Percentiles rank a stretch among this genome's conserved stretches.
These are phyloP conservation scores for Chrysolina oricalcia DNA, from an alignment of 2,888 invertebrate species.

Conservation along the genomic window DNA sequence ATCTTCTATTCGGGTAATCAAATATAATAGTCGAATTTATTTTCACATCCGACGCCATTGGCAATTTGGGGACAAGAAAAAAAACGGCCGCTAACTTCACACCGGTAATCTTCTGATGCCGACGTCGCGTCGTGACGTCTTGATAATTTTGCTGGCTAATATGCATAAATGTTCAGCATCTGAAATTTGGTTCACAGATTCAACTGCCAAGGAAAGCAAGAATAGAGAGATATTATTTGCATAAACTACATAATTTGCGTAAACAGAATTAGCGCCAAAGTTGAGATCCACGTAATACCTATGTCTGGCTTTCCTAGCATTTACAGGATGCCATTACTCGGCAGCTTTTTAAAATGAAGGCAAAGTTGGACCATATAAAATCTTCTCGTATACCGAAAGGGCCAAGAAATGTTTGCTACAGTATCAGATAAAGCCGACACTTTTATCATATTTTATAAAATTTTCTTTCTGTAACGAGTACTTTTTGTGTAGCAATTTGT, in stretches of 20 bases:
- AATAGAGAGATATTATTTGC: not conserved
- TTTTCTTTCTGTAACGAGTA: too few relatives aligned
- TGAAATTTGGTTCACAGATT: not conserved
- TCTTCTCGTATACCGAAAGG: too few relatives aligned
- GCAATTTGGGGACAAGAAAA: too few relatives aligned
- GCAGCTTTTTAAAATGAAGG: conserved; percentile 61
- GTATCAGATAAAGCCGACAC: too few relatives aligned
- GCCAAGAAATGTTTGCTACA: too few relatives aligned
- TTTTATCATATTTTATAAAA: too few relatives aligned
- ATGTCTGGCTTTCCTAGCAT: conserved; percentile 60
- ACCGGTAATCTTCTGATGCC: not conserved
- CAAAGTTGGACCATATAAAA: conserved; percentile 55
- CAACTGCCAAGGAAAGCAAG: not conserved
- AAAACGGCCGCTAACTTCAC: too few relatives aligned
- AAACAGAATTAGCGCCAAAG: conserved; percentile 49
- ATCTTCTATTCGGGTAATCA: too few relatives aligned
- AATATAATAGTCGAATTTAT: too few relatives aligned
- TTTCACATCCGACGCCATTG: too few relatives aligned
- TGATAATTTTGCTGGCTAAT: not conserved
- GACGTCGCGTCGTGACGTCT: not conserved
- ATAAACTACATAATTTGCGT: not conserved
- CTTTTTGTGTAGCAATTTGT: too few relatives aligned
- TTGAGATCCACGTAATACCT: conserved; percentile 51
- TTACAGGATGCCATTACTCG: conserved; percentile 61
- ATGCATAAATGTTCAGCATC: not conserved